Evolutionary conservation across 2,113 vertebrate species (phyloP).

Genomic region (Lasiurus borealis): DNA sequence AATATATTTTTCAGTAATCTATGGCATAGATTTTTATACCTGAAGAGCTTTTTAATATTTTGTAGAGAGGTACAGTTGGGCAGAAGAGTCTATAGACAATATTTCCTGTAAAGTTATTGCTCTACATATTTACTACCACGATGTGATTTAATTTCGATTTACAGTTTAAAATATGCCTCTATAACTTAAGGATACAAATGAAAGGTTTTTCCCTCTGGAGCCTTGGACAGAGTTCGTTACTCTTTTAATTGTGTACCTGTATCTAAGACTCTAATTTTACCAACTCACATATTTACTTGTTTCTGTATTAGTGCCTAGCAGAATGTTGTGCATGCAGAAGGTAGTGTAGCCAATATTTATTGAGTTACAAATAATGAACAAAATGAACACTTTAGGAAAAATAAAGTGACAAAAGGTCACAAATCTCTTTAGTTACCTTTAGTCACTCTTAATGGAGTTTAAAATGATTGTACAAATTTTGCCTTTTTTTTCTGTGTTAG

Average conservation of each 20-base stretch:
- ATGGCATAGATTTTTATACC: not conserved
- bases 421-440: not conserved
- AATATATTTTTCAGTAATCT: not conserved
- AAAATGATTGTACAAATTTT: not conserved
- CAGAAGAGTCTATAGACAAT: not conserved
- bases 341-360: not conserved
- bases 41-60: not conserved
- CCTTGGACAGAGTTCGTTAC: not conserved
- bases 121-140: not conserved
- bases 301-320: not conserved
- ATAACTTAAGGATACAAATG: constrained; percentile 36
- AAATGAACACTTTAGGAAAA: not conserved
- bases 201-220: not conserved
- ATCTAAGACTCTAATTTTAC: not conserved
- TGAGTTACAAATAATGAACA: not conserved
- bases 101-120: constrained; percentile 24
- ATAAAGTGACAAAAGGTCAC: not conserved
- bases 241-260: not conserved
- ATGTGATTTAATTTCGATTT: constrained; percentile 36
- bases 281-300: not conserved
- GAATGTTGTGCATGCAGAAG: not conserved
- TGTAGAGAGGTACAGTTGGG: not conserved
- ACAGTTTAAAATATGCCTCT: not conserved
- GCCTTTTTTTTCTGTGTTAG: not conserved
- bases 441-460: not conserved